Evolutionary conservation across 2,113 vertebrate species (phyloP).

Genomic region (Elaphurus davidianus): DNA sequence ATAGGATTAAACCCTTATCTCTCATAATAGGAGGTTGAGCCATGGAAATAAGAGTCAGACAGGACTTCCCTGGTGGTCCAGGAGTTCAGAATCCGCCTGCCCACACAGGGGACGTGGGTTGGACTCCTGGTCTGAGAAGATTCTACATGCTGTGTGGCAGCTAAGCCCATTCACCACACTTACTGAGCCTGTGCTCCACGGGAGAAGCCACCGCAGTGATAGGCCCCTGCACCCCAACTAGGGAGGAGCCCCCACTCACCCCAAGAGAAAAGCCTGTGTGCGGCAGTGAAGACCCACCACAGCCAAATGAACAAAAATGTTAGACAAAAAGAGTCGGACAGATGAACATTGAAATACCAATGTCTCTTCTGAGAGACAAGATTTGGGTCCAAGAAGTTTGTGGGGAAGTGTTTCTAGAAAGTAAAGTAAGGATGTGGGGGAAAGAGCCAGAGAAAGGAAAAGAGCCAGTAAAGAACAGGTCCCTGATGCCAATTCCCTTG

Average conservation of each 20-base stretch:
- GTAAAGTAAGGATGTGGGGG: neutral
- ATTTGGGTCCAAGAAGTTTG: neutral
- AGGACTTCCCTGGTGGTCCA: neutral
- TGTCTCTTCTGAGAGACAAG: neutral
- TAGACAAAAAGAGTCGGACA: neutral
- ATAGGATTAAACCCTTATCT: neutral
- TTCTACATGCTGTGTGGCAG: neutral
- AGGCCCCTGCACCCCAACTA: neutral
- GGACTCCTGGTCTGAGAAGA: neutral
- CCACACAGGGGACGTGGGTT: neutral
- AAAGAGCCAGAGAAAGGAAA: neutral
- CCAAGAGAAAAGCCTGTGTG: neutral
- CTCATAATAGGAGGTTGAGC: neutral
- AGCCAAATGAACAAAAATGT: neutral
- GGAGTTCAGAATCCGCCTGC: neutral
- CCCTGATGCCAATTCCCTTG: neutral
- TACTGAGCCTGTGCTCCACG: neutral
- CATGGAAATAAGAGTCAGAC: neutral
- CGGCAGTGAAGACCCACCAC: neutral
- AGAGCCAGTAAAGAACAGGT: neutral
- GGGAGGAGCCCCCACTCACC: neutral
- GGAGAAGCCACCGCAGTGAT: fast-evolving
- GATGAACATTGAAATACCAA: neutral
- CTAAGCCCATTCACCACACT: neutral
- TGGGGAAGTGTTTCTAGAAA: neutral